Base-by-base conservation (phyloP, 2,888 invertebrate species). In the Cremastobaeus sp. region DNA sequence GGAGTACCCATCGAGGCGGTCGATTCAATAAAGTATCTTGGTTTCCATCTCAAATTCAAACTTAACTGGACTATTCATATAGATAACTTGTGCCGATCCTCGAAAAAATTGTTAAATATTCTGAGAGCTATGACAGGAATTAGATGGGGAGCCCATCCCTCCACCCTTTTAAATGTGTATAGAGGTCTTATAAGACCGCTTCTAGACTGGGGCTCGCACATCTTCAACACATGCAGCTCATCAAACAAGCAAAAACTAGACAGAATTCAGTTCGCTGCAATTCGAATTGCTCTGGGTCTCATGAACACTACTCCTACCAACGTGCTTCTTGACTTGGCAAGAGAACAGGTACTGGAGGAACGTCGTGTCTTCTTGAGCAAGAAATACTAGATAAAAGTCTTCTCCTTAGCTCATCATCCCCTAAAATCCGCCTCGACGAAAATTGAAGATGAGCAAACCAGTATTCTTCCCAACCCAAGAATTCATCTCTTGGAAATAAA, bases 101-200 rank as follows among this genome's bases (percentile, higher is more conserved):
- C 45, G 0, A 47, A 47, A 28, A 47, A 47, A 30, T 5, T 28
- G 1, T 20, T 41, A 41, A 4, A 1, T 4, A 14, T 47, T 6
- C 1, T 47, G 9, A 47, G 30, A 47, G 8, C 8, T 2, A 9
- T 9, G 1, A n/a, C 30, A 6, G 25, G n/a, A 6, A 47, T 30
- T n/a, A 12, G 6, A n/a, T 47, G 30, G 45, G 45, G 45, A 1
- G 9, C 30, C n/a, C 17, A 47, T 12, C 45, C 30, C 1, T 8
- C 15, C 9, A 47, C n/a, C 3, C 17, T 47, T 8, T 3, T 47
- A 15, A 47, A 47, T 15, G 4, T 47, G 6, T 47, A 47, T n/a
- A 28, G 17, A 17, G 30, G 45, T 1, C 9, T 47, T 1, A 47
- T 47, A 1, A 28, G 45, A 17, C n/a, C 15, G 3, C 14, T 8